Percentiles rank a stretch among this genome's conserved stretches.
Evolutionary conservation across 2,797 vertebrate genomes (phyloP).

Genomic region (Crenuchus spilurus): DNA sequence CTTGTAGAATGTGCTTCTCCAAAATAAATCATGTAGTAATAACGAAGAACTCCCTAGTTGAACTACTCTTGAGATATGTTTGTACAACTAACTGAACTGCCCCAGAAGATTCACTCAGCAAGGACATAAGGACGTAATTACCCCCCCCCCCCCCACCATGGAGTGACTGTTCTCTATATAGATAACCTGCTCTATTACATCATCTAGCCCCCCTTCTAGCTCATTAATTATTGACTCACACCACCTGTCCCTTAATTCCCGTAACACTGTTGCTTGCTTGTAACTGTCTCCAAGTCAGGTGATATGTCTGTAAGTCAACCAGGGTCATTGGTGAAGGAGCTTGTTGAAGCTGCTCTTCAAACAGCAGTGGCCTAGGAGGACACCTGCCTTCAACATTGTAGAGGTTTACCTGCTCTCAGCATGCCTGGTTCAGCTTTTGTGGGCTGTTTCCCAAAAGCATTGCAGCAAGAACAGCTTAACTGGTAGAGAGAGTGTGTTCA

Average conservation of each 20-base stretch:
- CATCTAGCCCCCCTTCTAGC: slow-evolving; percentile 17
- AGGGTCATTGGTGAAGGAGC: slow-evolving; percentile 29
- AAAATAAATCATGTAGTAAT: too few species aligned
- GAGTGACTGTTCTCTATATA: slow-evolving; percentile 13
- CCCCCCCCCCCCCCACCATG: slow-evolving; percentile 2
- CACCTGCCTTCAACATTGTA: neutral
- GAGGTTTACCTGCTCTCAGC: neutral
- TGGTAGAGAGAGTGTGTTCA: too few species aligned
- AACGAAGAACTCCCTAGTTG: too few species aligned
- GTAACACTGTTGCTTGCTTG: slow-evolving; percentile 12
- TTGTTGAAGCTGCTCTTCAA: slow-evolving; percentile 24
- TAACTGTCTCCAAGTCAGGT: slow-evolving; percentile 38
- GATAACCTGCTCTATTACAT: slow-evolving; percentile 30
- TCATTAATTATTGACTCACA: slow-evolving; percentile 50
- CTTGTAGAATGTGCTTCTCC: too few species aligned
- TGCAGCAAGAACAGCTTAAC: too few species aligned
- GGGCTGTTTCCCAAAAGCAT: too few species aligned
- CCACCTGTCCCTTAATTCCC: slow-evolving; percentile 33
- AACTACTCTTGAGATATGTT: slow-evolving; percentile 1
- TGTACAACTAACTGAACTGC: neutral
- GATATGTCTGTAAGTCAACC: slow-evolving; percentile 28
- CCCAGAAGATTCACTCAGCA: too few species aligned
- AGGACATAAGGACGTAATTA: slow-evolving; percentile 21
- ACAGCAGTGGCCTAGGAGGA: slow-evolving; percentile 1
- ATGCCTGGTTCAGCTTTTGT: neutral